Evolutionary conservation across 2,888 invertebrate genomes (phyloP).

Genomic region (Tetramorium bicarinatum): DNA sequence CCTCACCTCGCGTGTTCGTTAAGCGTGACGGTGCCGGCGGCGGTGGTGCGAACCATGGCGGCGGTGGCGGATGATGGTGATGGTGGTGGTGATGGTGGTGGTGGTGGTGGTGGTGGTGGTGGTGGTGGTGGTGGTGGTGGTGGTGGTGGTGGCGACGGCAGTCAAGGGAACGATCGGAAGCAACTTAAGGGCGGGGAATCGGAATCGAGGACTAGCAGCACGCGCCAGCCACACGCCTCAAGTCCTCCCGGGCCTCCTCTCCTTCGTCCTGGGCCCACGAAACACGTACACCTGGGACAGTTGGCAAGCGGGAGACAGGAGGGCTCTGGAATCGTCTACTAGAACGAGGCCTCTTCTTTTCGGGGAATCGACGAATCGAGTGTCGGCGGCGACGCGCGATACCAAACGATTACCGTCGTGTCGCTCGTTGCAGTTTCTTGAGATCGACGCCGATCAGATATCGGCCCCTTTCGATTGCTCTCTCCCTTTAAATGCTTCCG

Average conservation of each 20-base stretch:
- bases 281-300: constrained; percentile 84
- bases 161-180: constrained; percentile 78
- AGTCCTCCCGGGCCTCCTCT: constrained; percentile 70
- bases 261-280: constrained; percentile 62
- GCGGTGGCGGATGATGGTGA: constrained; percentile 48
- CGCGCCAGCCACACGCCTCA: constrained; percentile 86
- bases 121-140: constrained; percentile 3
- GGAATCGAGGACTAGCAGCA: constrained; percentile 81
- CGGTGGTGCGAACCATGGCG: constrained; percentile 57
- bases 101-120: constrained; percentile 51
- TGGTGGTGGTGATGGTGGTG: constrained; percentile 13
- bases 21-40: constrained; percentile 73
- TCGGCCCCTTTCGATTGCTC: constrained; percentile 1
- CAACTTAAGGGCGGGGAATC: constrained; percentile 78
- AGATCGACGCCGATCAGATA: constrained; percentile 25
- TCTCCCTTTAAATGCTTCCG: background rate
- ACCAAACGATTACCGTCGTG: constrained; percentile 28
- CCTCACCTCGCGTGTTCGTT: constrained; percentile 69
- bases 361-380: constrained; percentile 55
- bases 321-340: constrained; percentile 69
- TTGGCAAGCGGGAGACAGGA: constrained; percentile 84
- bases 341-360: constrained; percentile 69
- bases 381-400: constrained; percentile 38
- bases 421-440: constrained; percentile 29
- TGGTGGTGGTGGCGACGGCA: constrained; percentile 60